These are phyloP conservation scores for Sepiola atlantica DNA, from an alignment of 2,888 invertebrate genomes.

Conservation along the genomic window DNA sequence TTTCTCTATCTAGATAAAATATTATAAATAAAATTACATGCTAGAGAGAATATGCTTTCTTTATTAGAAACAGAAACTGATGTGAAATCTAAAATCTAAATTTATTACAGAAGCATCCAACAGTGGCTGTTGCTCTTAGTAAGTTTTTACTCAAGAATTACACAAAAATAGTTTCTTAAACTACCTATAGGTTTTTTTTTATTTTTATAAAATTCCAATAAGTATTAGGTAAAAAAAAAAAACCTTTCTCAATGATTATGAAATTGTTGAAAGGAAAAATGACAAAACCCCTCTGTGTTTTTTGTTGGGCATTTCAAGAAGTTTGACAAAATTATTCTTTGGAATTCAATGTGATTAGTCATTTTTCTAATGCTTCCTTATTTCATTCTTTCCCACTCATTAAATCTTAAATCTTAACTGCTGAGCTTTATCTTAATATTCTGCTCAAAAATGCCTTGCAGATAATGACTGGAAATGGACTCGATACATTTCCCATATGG, in stretches of 20 bases:
- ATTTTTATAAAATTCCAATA: not conserved
- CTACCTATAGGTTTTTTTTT: not conserved
- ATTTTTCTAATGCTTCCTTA: not conserved
- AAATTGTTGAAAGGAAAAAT: not conserved
- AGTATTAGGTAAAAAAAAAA: not conserved
- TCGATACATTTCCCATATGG: not conserved
- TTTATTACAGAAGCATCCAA: not conserved
- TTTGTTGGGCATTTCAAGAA: not conserved
- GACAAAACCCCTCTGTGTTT: too few species aligned
- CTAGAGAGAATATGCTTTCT: not conserved
- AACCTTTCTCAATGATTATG: not conserved
- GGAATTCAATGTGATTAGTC: not conserved
- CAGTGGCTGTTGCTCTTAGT: not conserved
- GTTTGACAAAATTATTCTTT: not conserved
- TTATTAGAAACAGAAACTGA: not conserved
- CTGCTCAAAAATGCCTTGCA: not conserved
- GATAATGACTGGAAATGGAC: not conserved
- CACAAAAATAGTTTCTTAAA: not conserved
- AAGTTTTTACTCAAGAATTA: not conserved
- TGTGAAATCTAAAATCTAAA: not conserved
- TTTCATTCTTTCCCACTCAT: not conserved
- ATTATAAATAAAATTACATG: not conserved
- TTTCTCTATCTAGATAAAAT: not conserved
- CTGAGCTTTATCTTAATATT: not conserved
- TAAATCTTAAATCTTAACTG: not conserved